A percentile compares a stretch with the other conserved stretches of the same genome.
Evolutionary conservation across 1,140 invertebrate genomes (phyloP).

Genomic region (Diploscapter pachys): DNA sequence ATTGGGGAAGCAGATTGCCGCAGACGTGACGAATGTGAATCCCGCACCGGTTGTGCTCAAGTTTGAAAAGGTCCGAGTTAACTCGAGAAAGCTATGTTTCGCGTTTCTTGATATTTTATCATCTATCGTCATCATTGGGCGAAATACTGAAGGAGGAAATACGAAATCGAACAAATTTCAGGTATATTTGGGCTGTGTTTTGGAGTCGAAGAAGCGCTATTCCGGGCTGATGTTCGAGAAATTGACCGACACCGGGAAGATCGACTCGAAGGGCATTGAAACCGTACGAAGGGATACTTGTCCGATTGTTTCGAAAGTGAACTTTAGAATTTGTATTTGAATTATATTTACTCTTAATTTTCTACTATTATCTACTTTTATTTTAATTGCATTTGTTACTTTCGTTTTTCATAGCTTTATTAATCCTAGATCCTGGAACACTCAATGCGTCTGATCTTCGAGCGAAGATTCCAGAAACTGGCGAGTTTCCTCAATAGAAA

Average conservation of each 20-base stretch:
- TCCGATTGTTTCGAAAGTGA: conserved; percentile 68
- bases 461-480: conserved; percentile 73
- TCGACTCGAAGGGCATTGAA: conserved; percentile 97
- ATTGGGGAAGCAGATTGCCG: conserved; percentile 85
- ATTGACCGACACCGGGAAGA: conserved; percentile 76
- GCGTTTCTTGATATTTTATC: no score
- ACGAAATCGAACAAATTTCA: no score
- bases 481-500: conserved; percentile 76
- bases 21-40: conserved; percentile 81
- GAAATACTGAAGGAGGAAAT: no score
- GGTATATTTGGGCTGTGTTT: conserved; percentile 31
- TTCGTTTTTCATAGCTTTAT: not conserved
- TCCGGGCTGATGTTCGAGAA: conserved; percentile 97
- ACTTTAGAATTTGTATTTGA: no score
- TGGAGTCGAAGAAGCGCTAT: conserved; percentile 87
- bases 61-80: conserved; percentile 60
- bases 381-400: not conserved
- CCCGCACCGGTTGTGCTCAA: conserved; percentile 92
- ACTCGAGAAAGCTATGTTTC: no score
- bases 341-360: no score
- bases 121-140: no score
- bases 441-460: conserved; percentile 79
- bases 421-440: conserved; percentile 77
- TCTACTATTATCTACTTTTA: conserved; percentile 3
- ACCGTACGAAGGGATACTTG: conserved; percentile 93